phyloP scores from a whole-genome alignment of 2,888 invertebrate species.

The Peribatodes rhomboidaria region DNA sequence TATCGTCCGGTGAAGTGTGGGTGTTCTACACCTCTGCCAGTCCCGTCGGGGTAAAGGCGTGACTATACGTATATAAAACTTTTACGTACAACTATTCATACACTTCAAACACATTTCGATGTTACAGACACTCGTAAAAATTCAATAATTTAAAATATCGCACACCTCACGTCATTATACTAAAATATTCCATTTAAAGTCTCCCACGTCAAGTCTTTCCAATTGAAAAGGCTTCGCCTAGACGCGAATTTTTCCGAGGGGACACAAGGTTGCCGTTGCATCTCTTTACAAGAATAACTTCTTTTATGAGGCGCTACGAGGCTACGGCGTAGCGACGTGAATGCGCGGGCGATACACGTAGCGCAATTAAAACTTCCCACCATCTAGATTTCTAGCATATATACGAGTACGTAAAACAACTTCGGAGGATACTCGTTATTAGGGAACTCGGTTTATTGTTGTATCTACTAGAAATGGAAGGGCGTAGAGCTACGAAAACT shows the following conservation, averaged over 20 bases:
- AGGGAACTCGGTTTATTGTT: constrained; percentile 41
- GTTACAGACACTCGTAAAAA: background rate
- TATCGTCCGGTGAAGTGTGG: too few relatives aligned
- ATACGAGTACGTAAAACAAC: constrained; percentile 44
- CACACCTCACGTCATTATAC: constrained; percentile 31
- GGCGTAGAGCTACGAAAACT: constrained; percentile 12
- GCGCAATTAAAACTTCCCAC: constrained; percentile 72
- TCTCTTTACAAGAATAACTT: constrained; percentile 62
- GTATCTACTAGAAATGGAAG: background rate
- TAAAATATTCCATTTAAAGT: constrained; percentile 55
- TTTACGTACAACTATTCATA: background rate
- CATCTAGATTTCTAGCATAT: constrained; percentile 41
- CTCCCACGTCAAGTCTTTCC: constrained; percentile 53
- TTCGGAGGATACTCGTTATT: constrained; percentile 52
- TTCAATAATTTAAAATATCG: constrained; percentile 6
- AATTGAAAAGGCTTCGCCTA: constrained; percentile 57
- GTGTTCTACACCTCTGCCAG: too few relatives aligned
- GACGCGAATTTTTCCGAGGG: constrained; percentile 59
- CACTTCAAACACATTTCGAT: background rate
- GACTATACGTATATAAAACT: too few relatives aligned
- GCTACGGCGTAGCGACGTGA: constrained; percentile 56
- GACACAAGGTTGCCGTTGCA: constrained; percentile 57
- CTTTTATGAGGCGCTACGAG: constrained; percentile 60
- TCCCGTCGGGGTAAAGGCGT: too few relatives aligned
- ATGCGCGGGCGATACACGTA: constrained; percentile 58